Conservation (phyloP, 1,140 invertebrate genomes). For the Augochlora pura region DNA sequence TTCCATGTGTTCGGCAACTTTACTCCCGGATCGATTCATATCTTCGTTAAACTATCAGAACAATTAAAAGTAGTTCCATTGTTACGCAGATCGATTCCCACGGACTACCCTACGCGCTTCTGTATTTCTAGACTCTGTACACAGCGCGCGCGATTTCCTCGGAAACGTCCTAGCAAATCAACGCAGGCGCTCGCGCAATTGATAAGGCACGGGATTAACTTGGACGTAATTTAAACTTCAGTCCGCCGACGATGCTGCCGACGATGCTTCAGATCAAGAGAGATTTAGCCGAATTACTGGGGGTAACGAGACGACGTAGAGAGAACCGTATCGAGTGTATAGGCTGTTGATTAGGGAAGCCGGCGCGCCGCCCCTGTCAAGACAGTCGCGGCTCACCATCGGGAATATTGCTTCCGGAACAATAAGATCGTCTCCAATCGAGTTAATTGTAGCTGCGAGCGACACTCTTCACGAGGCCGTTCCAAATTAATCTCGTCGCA, state of each 20-base stretch:
- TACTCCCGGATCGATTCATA: no score
- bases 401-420: constrained; percentile 16
- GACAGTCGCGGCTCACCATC: background rate
- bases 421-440: constrained; percentile 2
- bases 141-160: no score
- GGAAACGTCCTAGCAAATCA: no score
- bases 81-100: no score
- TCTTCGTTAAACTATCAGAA: no score
- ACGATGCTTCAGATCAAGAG: background rate
- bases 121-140: no score
- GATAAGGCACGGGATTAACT: background rate
- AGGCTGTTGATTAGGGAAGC: constrained; percentile 18
- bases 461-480: background rate
- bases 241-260: background rate
- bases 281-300: constrained; percentile 33
- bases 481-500: constrained; percentile 8
- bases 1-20: no score
- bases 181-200: background rate
- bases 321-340: constrained; percentile 10
- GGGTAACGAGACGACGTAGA: background rate
- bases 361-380: background rate
- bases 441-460: constrained; percentile 34
- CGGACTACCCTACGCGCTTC: no score
- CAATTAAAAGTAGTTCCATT: no score
- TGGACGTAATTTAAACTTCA: constrained; percentile 24